Evolutionary conservation across 2,113 vertebrate species (phyloP), one percentile per base, ranked within the genome.

Genomic region (Dasyurus viverrinus): DNA sequence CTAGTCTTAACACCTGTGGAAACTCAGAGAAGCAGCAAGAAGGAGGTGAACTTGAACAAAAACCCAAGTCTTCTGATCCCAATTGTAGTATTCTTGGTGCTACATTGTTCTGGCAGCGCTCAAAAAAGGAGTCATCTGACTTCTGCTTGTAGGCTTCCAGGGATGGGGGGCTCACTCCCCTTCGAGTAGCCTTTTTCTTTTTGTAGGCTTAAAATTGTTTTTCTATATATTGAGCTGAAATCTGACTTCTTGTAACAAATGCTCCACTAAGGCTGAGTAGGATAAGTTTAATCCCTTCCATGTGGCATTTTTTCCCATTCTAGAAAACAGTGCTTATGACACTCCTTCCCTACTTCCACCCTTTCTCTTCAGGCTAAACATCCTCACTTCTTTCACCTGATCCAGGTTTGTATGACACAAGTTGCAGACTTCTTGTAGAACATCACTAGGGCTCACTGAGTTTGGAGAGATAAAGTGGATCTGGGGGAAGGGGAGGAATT

Each of bases 301-400:
- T n/a, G n/a, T 19, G 60, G 60, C 60, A n/a, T 14, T 36, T 76
- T 36, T 76, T 76, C 12, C 36, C 12, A n/a, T 76, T 36, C 36
- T 76, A 6, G 60, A 76, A 76, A 36, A n/a, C 60, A n/a, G 12
- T 14, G 27, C 16, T 76, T 76, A 4, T 14, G 16, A n/a, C 96
- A 92, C 97, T 92, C 97, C 97, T 93, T 53, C 96, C 97, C 25
- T 92, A 96, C 94, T 97, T 96, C 97, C 94, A 97, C 96, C 96
- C 90, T 53, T 91, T 76, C 14, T 76, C 60, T 76, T 76, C 60
- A 76, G 60, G 60, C 36, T 76, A 16, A n/a, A n/a, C 36, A 19
- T 76, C 36, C 60, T 76, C 36, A 76, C 3, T n/a, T 76, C 36
- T 76, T n/a, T 76, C 60, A 19, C 93, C 96, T 95, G 97, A 95